Base-by-base conservation (phyloP, 2,888 invertebrate genomes). In the Rhyacophila evoluta region DNA sequence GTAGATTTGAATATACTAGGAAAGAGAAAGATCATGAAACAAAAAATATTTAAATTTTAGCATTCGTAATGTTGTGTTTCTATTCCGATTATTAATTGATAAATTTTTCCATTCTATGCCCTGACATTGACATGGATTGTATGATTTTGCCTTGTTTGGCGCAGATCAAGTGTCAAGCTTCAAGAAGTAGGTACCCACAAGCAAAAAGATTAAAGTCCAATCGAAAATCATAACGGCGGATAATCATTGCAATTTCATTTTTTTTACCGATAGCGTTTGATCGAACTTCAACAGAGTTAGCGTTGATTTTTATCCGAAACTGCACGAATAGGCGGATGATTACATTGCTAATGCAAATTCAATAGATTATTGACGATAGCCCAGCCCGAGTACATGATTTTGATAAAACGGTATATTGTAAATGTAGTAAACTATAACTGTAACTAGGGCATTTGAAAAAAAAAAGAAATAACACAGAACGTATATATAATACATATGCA, bases 181-280 rank as follows among this genome's bases (percentile, higher is more conserved):
- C 55, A 55, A 55, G 55, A 33, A 33, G 29, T 33, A 33, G 4
- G 4, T 55, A 55, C 55, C 15, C 10, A 55, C 55, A 33, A 33
- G 29, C 19, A 55, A 55, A 55, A 55, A 55, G 55, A 55, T 55
- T 19, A 55, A 55, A 55, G 55, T 55, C 55, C 55, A 19, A 6
- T 55, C 55, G 55, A 55, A 55, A 55, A 19, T 55, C 55, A 55
- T 55, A 55, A 19, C 19, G 55, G 55, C 25, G 55, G 5, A 55
- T 55, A 55, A 55, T 33, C 6, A 33, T 55, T 55, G 55, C 55
- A 6, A 55, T 55, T 25, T 55, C 19, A 55, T 5, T 19, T 55
- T 55, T 55, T 55, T 55, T 55, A 1, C 55, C 19, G 15, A 55
- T 55, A 25, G 19, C 8, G 55, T 55, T 19, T 55, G 55, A 55